Evolutionary conservation across 2,797 vertebrate species (phyloP).

Genomic region (Sciurus vulgaris): DNA sequence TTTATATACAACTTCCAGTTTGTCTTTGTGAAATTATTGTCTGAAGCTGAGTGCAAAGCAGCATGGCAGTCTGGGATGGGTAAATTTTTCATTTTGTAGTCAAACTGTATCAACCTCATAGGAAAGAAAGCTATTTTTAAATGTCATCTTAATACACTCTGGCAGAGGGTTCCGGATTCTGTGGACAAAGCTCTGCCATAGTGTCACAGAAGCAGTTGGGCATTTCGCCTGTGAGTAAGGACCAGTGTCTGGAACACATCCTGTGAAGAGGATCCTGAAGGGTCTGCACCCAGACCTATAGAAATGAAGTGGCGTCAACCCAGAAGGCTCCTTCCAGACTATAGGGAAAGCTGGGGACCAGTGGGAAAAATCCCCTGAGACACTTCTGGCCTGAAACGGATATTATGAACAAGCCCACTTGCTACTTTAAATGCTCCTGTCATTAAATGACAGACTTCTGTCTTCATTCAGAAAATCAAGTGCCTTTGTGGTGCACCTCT

Average conservation of each 20-base stretch:
- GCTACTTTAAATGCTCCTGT: background rate
- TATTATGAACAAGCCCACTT: background rate
- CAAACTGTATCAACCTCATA: background rate
- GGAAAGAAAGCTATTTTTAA: constrained; percentile 62
- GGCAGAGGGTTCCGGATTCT: background rate
- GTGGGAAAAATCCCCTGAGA: background rate
- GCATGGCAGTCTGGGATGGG: background rate
- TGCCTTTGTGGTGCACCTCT: background rate
- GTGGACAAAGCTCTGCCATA: background rate
- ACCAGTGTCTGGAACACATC: background rate
- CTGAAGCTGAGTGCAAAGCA: background rate
- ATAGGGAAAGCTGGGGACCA: background rate
- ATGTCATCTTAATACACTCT: background rate
- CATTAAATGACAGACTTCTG: constrained; percentile 13
- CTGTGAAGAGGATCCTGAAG: background rate
- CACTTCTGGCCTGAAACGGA: background rate
- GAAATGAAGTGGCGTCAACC: background rate
- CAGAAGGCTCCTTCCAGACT: background rate
- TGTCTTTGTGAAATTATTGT: background rate
- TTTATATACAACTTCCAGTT: background rate
- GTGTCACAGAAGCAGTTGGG: constrained; percentile 18
- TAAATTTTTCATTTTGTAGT: constrained; percentile 61
- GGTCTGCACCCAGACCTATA: background rate
- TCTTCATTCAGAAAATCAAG: background rate
- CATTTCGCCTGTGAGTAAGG: background rate